These are phyloP conservation scores for Bombyx mori DNA, from an alignment of 1,140 invertebrate species.

Conservation along the genomic window DNA sequence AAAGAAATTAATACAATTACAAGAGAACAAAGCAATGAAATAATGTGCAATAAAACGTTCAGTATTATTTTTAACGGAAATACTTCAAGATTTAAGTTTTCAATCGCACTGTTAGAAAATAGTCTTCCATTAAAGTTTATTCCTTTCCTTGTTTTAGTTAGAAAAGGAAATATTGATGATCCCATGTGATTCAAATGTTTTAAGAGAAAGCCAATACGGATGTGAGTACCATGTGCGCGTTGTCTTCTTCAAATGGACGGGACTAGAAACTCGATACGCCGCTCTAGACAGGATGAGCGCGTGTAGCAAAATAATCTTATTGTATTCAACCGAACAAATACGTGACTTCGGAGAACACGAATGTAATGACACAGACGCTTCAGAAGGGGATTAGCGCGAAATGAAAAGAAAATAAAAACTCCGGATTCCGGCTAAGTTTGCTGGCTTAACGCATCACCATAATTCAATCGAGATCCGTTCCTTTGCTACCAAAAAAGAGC, in stretches of 20 bases:
- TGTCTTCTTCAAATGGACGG: conserved; percentile 60
- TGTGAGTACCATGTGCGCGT: conserved; percentile 51
- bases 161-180: conserved; percentile 57
- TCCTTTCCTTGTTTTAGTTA: too few relatives aligned
- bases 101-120: too few relatives aligned
- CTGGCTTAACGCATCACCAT: conserved; percentile 66
- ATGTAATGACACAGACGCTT: conserved; percentile 47
- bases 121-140: too few relatives aligned
- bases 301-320: conserved; percentile 51
- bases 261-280: conserved; percentile 55
- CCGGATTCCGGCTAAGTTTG: conserved; percentile 47
- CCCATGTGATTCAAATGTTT: conserved; percentile 62
- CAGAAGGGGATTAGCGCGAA: conserved; percentile 36
- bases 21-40: too few relatives aligned
- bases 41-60: too few relatives aligned
- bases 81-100: too few relatives aligned
- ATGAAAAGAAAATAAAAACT: conserved; percentile 49
- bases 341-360: conserved; percentile 38
- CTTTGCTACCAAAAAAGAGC: conserved; percentile 65
- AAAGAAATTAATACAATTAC: too few relatives aligned
- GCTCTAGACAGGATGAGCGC: conserved; percentile 32
- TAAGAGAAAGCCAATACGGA: conserved; percentile 64
- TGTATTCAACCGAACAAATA: conserved; percentile 36
- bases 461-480: conserved; percentile 61
- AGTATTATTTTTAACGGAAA: too few relatives aligned